Conservation (phyloP, 2,888 invertebrate species). For the Vandiemenella viatica region DNA sequence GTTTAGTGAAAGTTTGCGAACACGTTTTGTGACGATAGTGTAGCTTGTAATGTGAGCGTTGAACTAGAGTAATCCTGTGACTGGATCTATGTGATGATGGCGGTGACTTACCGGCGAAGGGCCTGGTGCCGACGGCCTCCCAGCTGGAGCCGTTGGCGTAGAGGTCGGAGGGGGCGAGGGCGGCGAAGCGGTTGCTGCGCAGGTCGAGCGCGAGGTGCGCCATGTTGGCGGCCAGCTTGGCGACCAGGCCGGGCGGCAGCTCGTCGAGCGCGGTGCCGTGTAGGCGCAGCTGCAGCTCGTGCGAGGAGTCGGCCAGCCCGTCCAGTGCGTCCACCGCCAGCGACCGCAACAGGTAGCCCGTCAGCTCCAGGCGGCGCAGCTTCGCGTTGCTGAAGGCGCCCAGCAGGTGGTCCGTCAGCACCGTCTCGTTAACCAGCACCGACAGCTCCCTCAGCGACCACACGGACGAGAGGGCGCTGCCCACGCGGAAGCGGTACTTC, state of each 20-base stretch:
- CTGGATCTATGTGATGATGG: no score
- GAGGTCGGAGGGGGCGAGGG: slow-evolving; percentile 24
- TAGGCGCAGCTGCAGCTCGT: slow-evolving; percentile 25
- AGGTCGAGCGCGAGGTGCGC: slow-evolving; percentile 25
- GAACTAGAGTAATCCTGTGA: no score
- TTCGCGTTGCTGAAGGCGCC: slow-evolving; percentile 27
- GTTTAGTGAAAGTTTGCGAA: no score
- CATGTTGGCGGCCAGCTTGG: slow-evolving; percentile 19
- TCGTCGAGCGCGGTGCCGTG: slow-evolving; percentile 21
- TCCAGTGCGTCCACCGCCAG: slow-evolving; percentile 26
- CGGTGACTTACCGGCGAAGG: slow-evolving; percentile 24
- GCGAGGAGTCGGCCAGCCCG: slow-evolving; percentile 21
- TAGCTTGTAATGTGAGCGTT: no score
- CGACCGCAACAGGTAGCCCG: slow-evolving; percentile 23
- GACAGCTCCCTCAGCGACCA: slow-evolving; percentile 6
- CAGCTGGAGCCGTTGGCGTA: slow-evolving; percentile 23
- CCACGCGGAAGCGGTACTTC: slow-evolving; percentile 27
- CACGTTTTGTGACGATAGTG: no score
- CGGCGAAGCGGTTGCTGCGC: slow-evolving; percentile 24
- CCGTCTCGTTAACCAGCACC: slow-evolving; percentile 21
- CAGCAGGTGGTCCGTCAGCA: slow-evolving; percentile 26
- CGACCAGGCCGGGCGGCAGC: slow-evolving; percentile 20
- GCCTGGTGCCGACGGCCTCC: slow-evolving; percentile 24
- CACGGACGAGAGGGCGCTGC: slow-evolving; percentile 19
- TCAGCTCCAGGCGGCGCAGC: slow-evolving; percentile 26